Evolutionary conservation across 2,797 vertebrate species (phyloP).

Genomic region (Anolis apletophallus): DNA sequence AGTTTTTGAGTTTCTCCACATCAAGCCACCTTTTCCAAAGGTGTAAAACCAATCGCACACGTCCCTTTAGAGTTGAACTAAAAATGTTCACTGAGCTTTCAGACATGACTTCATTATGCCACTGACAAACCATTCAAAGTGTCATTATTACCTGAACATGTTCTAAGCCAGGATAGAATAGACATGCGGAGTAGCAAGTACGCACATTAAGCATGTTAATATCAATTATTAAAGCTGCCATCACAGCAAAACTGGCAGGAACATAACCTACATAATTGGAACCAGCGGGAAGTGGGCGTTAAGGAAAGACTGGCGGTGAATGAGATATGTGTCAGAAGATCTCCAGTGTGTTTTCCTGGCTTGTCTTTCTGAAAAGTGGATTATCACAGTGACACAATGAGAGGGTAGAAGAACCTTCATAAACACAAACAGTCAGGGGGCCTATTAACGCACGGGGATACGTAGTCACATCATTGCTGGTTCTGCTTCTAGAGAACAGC

Average conservation of each 20-base stretch:
- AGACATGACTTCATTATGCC: not conserved
- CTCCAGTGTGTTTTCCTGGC: conserved; percentile 32
- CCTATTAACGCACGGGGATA: conserved; percentile 26
- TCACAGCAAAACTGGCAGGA: conserved; percentile 46
- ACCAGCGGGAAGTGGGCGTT: conserved; percentile 21
- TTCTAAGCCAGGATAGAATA: conserved; percentile 33
- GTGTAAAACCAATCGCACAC: not conserved
- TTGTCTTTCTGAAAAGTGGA: conserved; percentile 40
- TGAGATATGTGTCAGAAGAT: not conserved
- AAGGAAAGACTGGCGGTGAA: conserved; percentile 36
- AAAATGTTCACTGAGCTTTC: not conserved
- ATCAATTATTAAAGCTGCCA: conserved; percentile 58
- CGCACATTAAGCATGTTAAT: conserved; percentile 31
- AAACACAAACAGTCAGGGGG: not conserved
- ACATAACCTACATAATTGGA: conserved; percentile 35
- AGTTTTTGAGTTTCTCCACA: not conserved
- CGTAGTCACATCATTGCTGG: not conserved
- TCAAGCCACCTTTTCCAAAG: not conserved
- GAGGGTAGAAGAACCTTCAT: not conserved
- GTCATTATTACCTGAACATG: conserved; percentile 29
- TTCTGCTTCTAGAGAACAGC: not conserved
- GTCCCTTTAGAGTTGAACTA: not conserved
- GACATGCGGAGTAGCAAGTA: conserved; percentile 19
- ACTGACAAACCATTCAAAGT: not conserved
- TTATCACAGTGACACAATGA: conserved; percentile 20